Percentiles rank a stretch among this genome's conserved stretches.
Conservation (phyloP, 2,888 invertebrate genomes). For the Eupithecia centaureata region DNA sequence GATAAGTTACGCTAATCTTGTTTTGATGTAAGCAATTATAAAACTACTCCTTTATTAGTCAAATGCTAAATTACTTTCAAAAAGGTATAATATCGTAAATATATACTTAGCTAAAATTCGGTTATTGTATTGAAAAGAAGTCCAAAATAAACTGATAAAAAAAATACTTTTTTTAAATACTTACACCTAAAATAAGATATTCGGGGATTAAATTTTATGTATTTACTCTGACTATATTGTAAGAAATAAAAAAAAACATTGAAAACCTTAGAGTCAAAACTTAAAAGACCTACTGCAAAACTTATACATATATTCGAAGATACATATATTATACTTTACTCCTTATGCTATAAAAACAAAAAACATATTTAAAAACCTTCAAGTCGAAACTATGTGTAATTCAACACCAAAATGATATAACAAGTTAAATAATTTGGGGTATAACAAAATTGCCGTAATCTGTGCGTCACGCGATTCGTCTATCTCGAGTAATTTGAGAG, state of each 20-base stretch:
- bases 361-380: background rate
- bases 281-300: too few relatives aligned
- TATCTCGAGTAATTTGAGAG: slow-evolving; percentile 77
- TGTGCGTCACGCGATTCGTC: slow-evolving; percentile 78
- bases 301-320: too few relatives aligned
- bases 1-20: slow-evolving; percentile 28
- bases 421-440: slow-evolving; percentile 55
- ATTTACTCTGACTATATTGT: too few relatives aligned
- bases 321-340: too few relatives aligned
- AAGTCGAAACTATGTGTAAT: slow-evolving; percentile 11
- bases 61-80: background rate
- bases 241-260: too few relatives aligned
- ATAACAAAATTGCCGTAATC: slow-evolving; percentile 78
- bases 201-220: too few relatives aligned
- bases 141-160: background rate
- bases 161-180: background rate
- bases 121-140: background rate
- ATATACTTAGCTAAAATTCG: too few relatives aligned
- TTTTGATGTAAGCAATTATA: slow-evolving; percentile 15
- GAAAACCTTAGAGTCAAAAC: too few relatives aligned
- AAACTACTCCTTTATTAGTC: background rate
- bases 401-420: slow-evolving; percentile 31
- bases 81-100: too few relatives aligned
- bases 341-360: background rate
- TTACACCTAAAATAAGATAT: background rate